A percentile compares a stretch with the other conserved stretches of the same genome.
phyloP scores from a whole-genome alignment of 2,797 vertebrate species.

The Pipistrellus kuhlii region DNA sequence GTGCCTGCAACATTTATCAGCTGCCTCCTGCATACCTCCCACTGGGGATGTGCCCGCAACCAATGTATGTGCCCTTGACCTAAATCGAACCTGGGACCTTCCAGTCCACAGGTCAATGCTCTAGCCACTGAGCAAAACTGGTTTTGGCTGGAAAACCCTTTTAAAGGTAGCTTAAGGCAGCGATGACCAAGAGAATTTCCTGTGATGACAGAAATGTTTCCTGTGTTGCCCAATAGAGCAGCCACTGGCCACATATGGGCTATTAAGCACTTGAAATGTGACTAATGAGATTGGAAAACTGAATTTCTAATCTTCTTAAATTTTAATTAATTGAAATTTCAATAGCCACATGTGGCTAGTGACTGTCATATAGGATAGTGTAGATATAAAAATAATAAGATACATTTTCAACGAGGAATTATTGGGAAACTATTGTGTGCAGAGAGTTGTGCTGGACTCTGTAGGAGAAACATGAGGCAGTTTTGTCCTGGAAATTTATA shows the following conservation, averaged over 20 bases:
- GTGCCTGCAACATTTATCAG: no score
- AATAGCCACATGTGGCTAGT: neutral
- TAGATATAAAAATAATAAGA: neutral
- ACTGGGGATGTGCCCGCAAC: no score
- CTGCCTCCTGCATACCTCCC: no score
- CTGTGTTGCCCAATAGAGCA: neutral
- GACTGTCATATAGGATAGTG: neutral
- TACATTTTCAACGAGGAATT: neutral
- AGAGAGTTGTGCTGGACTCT: neutral
- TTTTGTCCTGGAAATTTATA: neutral
- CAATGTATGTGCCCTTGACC: no score
- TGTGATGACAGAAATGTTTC: neutral
- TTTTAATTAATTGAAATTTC: conserved; percentile 19
- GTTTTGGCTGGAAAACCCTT: conserved; percentile 23
- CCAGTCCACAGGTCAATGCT: no score
- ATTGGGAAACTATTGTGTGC: neutral
- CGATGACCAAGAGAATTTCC: neutral
- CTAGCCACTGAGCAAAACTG: no score
- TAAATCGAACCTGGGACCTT: no score
- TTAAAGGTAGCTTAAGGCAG: neutral
- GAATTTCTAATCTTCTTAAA: neutral
- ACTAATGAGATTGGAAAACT: neutral
- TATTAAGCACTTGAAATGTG: neutral
- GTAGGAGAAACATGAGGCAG: neutral
- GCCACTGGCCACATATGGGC: neutral